phyloP scores from a whole-genome alignment of 2,113 vertebrate genomes.

The Charina bottae region DNA sequence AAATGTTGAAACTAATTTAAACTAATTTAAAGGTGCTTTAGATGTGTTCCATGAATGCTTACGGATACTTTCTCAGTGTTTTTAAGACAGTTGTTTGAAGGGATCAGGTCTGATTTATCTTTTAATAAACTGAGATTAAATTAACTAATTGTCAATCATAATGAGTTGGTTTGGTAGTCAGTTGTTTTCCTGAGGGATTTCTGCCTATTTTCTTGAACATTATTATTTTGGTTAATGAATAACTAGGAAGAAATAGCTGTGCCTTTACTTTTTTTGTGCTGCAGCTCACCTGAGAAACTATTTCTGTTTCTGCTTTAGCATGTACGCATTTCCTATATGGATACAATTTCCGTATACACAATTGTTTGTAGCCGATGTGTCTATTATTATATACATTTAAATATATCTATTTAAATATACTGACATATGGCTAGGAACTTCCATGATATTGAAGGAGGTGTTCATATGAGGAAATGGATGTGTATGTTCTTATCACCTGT shows the following conservation, averaged over 20 bases:
- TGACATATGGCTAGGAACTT: not conserved
- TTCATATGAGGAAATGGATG: not conserved
- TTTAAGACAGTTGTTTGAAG: slow-evolving; percentile 5
- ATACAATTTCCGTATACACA: not conserved
- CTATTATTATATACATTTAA: not conserved
- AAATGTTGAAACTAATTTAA: too few species aligned
- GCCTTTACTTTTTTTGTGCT: not conserved
- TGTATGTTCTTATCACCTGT: not conserved
- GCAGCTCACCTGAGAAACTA: not conserved
- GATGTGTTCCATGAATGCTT: not conserved
- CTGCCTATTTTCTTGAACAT: not conserved
- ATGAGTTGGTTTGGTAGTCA: not conserved
- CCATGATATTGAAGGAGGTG: not conserved
- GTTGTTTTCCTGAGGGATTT: not conserved
- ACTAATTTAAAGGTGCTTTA: not conserved
- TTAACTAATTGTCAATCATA: not conserved
- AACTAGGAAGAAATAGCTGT: not conserved
- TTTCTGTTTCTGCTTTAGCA: not conserved
- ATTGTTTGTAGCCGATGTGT: not conserved
- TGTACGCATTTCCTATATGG: not conserved
- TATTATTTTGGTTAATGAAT: not conserved
- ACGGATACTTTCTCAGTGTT: not conserved
- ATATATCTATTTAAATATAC: not conserved
- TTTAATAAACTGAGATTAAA: not conserved
- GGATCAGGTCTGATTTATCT: not conserved